Conservation (phyloP, 2,888 invertebrate species). For the Petrolisthes manimaculis region DNA sequence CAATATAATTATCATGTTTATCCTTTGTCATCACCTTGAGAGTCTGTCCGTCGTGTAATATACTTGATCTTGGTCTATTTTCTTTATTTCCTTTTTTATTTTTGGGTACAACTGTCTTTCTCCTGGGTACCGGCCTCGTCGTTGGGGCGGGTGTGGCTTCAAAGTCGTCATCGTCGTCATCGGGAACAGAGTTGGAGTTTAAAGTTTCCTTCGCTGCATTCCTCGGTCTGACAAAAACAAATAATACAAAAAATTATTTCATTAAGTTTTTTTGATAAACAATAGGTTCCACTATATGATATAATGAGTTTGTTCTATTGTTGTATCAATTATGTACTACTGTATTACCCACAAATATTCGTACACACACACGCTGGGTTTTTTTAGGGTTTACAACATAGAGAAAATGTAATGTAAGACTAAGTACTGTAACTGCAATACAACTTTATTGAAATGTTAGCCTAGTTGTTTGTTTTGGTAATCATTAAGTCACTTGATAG, state of each 20-base stretch:
- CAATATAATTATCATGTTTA: background rate
- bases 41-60: background rate
- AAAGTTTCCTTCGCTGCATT: background rate
- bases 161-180: slow-evolving; percentile 23
- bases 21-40: background rate
- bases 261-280: no score
- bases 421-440: no score
- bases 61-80: background rate
- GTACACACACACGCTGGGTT: no score
- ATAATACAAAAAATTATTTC: background rate
- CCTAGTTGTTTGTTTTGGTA: no score
- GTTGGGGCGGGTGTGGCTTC: background rate
- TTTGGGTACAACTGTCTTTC: background rate
- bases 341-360: no score
- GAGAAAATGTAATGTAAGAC: no score
- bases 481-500: no score
- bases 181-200: background rate
- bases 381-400: no score
- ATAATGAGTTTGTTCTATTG: no score
- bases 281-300: no score
- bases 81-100: slow-evolving; percentile 5
- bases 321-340: no score
- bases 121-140: background rate
- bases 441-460: no score
- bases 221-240: background rate